These are phyloP conservation scores for Latheticus oryzae DNA, from an alignment of 2,888 invertebrate species.

Conservation along the genomic window DNA sequence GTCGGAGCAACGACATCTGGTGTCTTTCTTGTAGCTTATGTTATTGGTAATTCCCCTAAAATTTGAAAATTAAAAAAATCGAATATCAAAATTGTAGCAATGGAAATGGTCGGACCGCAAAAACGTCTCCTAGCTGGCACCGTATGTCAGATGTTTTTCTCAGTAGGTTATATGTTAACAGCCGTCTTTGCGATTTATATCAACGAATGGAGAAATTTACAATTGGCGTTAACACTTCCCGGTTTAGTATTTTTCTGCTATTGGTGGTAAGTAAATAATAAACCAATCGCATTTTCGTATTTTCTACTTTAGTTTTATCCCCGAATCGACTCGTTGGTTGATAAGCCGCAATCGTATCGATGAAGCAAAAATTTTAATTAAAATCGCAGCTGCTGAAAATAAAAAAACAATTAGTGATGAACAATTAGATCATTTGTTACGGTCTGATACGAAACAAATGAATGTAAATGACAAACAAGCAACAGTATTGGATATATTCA, in stretches of 20 bases:
- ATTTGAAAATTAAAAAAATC: too few relatives aligned
- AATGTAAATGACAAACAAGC: slow-evolving; percentile 61
- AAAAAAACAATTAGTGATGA: slow-evolving; percentile 70
- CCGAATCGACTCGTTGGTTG: slow-evolving; percentile 81
- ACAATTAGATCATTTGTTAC: slow-evolving; percentile 68
- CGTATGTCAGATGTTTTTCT: slow-evolving; percentile 80
- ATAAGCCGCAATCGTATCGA: slow-evolving; percentile 72
- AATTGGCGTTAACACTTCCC: slow-evolving; percentile 77
- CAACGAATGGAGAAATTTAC: slow-evolving; percentile 76
- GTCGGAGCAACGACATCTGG: slow-evolving; percentile 82
- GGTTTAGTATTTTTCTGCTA: slow-evolving; percentile 76
- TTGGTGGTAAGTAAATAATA: slow-evolving; percentile 75
- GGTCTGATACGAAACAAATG: slow-evolving; percentile 63
- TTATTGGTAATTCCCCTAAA: too few relatives aligned
- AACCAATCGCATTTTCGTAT: too few relatives aligned
- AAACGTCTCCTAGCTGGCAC: slow-evolving; percentile 78
- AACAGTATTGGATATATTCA: slow-evolving; percentile 69
- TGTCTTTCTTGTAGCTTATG: slow-evolving; percentile 82
- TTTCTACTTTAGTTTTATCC: slow-evolving; percentile 70
- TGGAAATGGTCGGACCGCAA: slow-evolving; percentile 79
- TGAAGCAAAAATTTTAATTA: slow-evolving; percentile 73
- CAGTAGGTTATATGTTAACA: slow-evolving; percentile 76
- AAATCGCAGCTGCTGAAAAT: slow-evolving; percentile 75
- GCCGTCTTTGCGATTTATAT: slow-evolving; percentile 76
- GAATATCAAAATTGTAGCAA: slow-evolving; percentile 62